Conservation (phyloP, 2,797 vertebrate species). For the Echeneis naucrates region DNA sequence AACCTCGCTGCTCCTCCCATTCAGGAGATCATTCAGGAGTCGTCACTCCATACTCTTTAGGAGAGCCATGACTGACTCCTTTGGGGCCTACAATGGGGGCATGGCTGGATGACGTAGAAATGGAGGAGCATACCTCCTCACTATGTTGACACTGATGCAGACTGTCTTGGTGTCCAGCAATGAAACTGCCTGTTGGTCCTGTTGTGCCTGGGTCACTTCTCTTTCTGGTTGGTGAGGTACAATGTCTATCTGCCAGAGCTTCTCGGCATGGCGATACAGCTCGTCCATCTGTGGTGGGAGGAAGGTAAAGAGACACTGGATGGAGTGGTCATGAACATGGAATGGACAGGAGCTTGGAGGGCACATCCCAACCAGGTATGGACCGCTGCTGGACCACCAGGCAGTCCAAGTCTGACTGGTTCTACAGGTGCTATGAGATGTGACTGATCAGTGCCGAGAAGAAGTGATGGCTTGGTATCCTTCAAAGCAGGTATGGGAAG, state of each 20-base stretch:
- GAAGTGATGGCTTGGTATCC: too few relatives aligned
- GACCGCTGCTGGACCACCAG: not conserved
- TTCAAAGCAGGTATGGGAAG: not conserved
- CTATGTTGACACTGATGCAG: rapidly evolving
- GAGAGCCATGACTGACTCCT: constrained; percentile 24
- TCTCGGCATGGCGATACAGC: not conserved
- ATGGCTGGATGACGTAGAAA: not conserved
- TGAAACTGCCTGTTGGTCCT: not conserved
- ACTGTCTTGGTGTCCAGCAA: not conserved
- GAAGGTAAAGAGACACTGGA: not conserved
- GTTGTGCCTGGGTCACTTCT: not conserved
- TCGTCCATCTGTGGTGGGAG: not conserved
- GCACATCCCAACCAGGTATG: not conserved
- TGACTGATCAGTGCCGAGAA: too few relatives aligned
- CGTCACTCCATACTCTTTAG: not conserved
- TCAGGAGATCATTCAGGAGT: not conserved
- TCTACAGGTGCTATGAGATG: too few relatives aligned
- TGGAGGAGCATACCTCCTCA: not conserved
- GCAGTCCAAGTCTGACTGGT: too few relatives aligned
- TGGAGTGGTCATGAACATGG: not conserved
- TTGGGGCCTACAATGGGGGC: not conserved
- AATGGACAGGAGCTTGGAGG: not conserved
- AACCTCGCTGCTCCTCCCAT: not conserved
- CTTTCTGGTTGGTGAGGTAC: not conserved
- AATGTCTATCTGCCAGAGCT: constrained; percentile 5